Evolutionary conservation across 1,140 invertebrate species (phyloP).

Genomic region (Hyphantria cunea): DNA sequence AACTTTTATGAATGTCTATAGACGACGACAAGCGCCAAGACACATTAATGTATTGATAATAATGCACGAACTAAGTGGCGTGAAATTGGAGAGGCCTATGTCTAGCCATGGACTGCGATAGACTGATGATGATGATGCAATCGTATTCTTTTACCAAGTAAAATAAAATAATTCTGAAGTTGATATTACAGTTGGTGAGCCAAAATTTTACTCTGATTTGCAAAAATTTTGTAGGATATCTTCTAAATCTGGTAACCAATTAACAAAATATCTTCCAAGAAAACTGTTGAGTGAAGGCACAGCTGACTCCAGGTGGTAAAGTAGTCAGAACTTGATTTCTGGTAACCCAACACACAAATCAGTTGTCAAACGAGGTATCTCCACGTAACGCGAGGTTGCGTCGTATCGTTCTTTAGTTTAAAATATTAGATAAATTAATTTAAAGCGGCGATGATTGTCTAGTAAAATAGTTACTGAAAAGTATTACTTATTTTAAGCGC

Average conservation of each 20-base stretch:
- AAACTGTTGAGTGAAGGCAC: not conserved
- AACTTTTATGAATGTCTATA: too few relatives aligned
- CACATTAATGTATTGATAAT: too few relatives aligned
- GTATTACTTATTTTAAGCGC: constrained; percentile 4
- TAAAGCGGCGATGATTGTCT: constrained; percentile 24
- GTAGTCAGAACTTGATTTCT: too few relatives aligned
- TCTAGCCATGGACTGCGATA: too few relatives aligned
- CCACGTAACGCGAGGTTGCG: constrained; percentile 66
- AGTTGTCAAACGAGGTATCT: constrained; percentile 59
- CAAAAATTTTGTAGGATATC: not conserved
- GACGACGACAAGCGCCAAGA: too few relatives aligned
- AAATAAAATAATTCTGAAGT: too few relatives aligned
- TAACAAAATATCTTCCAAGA: not conserved
- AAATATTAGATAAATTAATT: constrained; percentile 19
- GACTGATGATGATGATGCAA: too few relatives aligned
- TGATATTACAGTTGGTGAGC: too few relatives aligned
- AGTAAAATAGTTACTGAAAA: constrained; percentile 8
- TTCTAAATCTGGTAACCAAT: not conserved
- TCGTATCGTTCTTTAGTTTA: constrained; percentile 32
- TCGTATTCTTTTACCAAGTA: too few relatives aligned
- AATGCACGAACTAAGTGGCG: too few relatives aligned
- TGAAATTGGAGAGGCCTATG: too few relatives aligned
- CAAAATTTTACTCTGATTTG: too few relatives aligned
- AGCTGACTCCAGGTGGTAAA: not conserved
- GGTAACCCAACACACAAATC: not conserved